Evolutionary conservation across 2,113 vertebrate species (phyloP), one percentile per base, ranked within the genome.

Genomic region (Hypomesus transpacificus): DNA sequence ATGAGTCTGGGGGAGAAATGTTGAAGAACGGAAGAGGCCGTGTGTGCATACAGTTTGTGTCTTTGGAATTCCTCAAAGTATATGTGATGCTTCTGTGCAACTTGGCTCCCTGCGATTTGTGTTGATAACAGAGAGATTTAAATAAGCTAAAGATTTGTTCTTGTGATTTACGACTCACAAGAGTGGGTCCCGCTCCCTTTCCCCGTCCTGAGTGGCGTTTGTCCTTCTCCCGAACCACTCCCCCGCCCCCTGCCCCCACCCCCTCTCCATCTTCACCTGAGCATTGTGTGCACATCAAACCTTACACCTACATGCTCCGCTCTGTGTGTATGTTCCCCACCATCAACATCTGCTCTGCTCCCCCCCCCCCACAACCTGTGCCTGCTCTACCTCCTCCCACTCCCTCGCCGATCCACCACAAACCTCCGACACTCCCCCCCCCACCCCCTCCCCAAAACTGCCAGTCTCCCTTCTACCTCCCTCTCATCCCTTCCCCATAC

Each of bases 141-240:
- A 85, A 83, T 80, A 84, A 86, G 39, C 58, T 77, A 89, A 83
- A 79, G 86, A 87, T 84, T 90, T 83, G 78, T 86, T 87, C 85
- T 86, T 59, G 89, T 90, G 87, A 89, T 89, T 66, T 9, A 85
- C 88, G 88, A 88, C 79, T 79, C 82, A 81, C 82, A 82, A 82
- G 80, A 84, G 86, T 86, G 87, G 82, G 86, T 67, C 76, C 69
- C 82, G 79, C 77, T 83, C 86, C 84, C 77, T 64, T 56, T 73
- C 52, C 79, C 60, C 17, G 54, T 66, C 31, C 6, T 11, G 39
- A 46, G 39, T 16, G 61, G 28, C 9, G 4, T 5, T 5, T n/a
- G 26, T 21, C 31, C 26, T 21, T 21, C 6, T 21, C n/a, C 63
- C 46, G 31, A 3, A 6, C 14, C 68, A 75, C n/a, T 7, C 14